phyloP scores from a whole-genome alignment of 2,113 vertebrate species.

The Menura novaehollandiae region DNA sequence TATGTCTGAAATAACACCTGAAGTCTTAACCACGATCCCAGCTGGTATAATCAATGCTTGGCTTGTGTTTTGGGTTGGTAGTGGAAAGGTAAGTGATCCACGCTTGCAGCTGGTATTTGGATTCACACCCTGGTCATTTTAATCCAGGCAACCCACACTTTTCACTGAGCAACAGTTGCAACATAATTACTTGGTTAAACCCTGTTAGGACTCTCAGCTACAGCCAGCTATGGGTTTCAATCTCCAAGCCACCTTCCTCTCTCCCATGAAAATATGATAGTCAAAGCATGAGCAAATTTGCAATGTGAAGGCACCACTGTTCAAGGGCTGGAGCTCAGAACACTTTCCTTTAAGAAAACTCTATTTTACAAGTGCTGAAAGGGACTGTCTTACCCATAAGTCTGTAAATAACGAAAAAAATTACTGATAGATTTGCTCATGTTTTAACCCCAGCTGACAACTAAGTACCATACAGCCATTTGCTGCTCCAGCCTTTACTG shows the following conservation, averaged over 20 bases:
- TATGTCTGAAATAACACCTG: background rate
- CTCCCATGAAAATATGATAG: background rate
- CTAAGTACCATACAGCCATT: background rate
- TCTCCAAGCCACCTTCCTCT: background rate
- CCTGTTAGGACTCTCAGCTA: background rate
- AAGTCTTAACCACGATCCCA: background rate
- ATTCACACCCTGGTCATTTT: background rate
- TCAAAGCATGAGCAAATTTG: background rate
- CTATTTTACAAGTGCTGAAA: background rate
- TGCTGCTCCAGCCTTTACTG: background rate
- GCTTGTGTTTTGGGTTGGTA: background rate
- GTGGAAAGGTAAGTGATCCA: background rate
- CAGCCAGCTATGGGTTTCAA: background rate
- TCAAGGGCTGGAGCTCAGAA: background rate
- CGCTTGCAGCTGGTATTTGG: background rate
- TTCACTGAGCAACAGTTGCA: background rate
- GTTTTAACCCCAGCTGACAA: background rate
- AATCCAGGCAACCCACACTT: background rate
- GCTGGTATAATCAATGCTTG: background rate
- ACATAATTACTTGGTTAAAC: background rate
- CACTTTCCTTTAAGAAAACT: background rate
- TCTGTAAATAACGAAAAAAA: background rate
- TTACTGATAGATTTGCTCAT: background rate
- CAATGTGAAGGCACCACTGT: fast-evolving
- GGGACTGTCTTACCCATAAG: background rate